phyloP scores from a whole-genome alignment of 2,888 invertebrate species.

The Junonia oenone region DNA sequence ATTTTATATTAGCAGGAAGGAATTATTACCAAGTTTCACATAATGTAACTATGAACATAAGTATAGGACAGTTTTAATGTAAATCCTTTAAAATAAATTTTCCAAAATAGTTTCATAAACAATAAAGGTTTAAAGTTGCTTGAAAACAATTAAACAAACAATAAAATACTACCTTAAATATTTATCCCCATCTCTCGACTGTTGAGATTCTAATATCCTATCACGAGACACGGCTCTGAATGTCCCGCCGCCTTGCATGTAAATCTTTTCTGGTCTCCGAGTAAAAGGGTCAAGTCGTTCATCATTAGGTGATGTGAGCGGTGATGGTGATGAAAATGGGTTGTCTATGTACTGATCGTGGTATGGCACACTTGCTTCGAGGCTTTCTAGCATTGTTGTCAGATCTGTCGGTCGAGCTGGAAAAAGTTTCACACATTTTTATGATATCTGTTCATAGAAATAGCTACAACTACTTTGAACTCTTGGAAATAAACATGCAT shows the following conservation, averaged over 20 bases:
- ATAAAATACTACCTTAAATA: conserved; percentile 67
- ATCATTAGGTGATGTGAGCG: conserved; percentile 72
- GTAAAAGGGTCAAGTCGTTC: conserved; percentile 60
- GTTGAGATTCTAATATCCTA: conserved; percentile 64
- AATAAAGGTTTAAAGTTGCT: too few relatives aligned
- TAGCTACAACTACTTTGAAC: too few relatives aligned
- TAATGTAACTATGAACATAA: too few relatives aligned
- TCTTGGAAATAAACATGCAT: too few relatives aligned
- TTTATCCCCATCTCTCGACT: conserved; percentile 63
- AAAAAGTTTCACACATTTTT: conserved; percentile 28
- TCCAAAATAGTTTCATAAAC: too few relatives aligned
- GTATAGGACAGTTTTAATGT: too few relatives aligned
- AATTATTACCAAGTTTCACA: too few relatives aligned
- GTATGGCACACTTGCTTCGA: conserved; percentile 62
- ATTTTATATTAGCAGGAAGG: too few relatives aligned
- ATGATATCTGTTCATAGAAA: too few relatives aligned
- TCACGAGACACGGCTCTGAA: conserved; percentile 69
- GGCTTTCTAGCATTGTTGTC: conserved; percentile 63
- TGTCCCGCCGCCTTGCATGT: conserved; percentile 71
- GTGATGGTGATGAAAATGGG: conserved; percentile 74
- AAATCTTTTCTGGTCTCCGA: conserved; percentile 65
- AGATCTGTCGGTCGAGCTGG: conserved; percentile 67
- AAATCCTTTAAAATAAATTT: too few relatives aligned
- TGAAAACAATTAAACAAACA: too few relatives aligned
- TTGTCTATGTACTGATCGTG: conserved; percentile 74